Evolutionary conservation across 2,113 vertebrate species (phyloP).

Genomic region (Nipponia nippon): DNA sequence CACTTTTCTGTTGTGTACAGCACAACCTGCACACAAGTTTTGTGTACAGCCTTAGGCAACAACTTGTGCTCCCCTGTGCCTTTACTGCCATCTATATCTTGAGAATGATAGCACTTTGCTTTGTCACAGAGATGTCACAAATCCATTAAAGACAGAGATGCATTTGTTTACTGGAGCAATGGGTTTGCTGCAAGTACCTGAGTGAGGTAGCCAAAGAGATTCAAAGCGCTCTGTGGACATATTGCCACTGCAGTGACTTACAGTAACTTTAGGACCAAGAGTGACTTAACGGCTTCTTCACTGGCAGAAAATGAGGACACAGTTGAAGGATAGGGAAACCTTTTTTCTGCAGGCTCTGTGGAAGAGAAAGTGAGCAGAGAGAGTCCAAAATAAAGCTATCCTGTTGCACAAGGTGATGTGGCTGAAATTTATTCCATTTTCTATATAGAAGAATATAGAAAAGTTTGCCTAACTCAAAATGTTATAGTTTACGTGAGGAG

Average conservation of each 20-base stretch:
- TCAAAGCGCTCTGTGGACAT: neutral
- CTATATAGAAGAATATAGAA: neutral
- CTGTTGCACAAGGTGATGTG: neutral
- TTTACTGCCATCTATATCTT: conserved; percentile 59
- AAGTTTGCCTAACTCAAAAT: neutral
- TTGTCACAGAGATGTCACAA: conserved; percentile 24
- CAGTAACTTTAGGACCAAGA: neutral
- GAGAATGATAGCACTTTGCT: conserved; percentile 17
- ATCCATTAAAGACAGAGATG: neutral
- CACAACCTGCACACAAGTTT: neutral
- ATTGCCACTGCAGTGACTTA: neutral
- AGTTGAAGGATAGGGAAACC: neutral
- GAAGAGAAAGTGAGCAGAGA: neutral
- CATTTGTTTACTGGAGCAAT: neutral
- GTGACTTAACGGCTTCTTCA: neutral
- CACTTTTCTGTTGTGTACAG: neutral
- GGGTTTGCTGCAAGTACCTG: neutral
- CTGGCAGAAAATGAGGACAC: neutral
- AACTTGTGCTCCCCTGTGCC: conserved; percentile 32
- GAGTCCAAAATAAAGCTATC: neutral
- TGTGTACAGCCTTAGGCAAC: neutral
- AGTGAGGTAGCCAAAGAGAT: neutral
- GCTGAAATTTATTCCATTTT: neutral
- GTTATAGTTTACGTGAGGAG: neutral
- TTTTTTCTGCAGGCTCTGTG: neutral